A percentile compares a stretch with the other conserved stretches of the same genome.
Conservation (phyloP, 2,888 invertebrate genomes). For the Shargacucullia verbasci region DNA sequence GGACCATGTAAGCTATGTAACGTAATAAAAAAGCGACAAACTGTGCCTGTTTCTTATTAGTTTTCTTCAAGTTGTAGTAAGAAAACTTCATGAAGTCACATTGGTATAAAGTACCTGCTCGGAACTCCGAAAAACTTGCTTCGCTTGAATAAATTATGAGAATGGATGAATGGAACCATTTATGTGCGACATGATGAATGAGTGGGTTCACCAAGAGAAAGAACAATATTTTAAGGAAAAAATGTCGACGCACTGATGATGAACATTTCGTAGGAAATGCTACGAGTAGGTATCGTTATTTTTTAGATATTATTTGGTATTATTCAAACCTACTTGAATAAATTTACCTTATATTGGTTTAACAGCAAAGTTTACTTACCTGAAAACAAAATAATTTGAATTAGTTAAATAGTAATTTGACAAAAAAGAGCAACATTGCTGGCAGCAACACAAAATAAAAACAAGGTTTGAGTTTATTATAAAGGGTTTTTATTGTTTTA, state of each 20-base stretch:
- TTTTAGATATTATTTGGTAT: background rate
- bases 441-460: conserved; percentile 30
- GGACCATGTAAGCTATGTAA: conserved; percentile 26
- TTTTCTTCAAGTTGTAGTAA: conserved; percentile 44
- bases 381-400: conserved; percentile 68
- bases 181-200: conserved; percentile 47
- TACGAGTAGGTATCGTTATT: background rate
- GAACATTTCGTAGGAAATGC: conserved; percentile 21
- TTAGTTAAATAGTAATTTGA: conserved; percentile 31
- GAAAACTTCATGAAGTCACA: conserved; percentile 43
- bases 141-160: conserved; percentile 50
- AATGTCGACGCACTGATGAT: conserved; percentile 42
- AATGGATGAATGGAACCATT: conserved; percentile 48
- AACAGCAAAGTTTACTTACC: conserved; percentile 72
- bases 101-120: conserved; percentile 28
- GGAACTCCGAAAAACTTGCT: conserved; percentile 42
- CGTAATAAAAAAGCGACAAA: conserved; percentile 51
- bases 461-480: conserved; percentile 36
- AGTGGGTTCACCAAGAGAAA: conserved; percentile 28
- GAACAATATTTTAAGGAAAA: conserved; percentile 45
- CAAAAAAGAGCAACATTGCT: conserved; percentile 42
- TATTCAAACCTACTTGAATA: background rate
- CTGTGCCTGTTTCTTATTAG: conserved; percentile 54
- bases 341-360: conserved; percentile 18
- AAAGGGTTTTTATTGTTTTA: conserved; percentile 71